Percentiles rank a stretch among this genome's conserved stretches.
Conservation (phyloP, 2,113 vertebrate species). For the Cyanistes caeruleus region DNA sequence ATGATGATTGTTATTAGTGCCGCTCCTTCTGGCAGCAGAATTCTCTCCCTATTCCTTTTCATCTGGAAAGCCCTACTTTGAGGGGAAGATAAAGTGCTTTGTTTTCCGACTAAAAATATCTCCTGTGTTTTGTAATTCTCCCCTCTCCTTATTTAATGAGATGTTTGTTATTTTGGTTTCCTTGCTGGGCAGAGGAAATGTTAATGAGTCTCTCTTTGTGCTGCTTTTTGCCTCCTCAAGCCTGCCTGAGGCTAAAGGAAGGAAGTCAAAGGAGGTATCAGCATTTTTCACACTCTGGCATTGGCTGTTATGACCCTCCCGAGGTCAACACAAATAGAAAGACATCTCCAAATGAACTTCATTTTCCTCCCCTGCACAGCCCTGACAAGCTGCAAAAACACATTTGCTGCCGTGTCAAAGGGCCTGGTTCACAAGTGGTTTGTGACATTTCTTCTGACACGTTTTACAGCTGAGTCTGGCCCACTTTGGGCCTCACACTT, state of each 20-base stretch:
- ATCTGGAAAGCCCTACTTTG: neutral
- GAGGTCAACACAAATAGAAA: neutral
- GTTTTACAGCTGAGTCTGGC: neutral
- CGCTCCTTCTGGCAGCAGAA: neutral
- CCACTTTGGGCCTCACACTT: neutral
- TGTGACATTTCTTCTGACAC: neutral
- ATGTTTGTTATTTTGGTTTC: neutral
- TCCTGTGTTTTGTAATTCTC: neutral
- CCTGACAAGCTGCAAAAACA: neutral
- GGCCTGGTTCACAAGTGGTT: neutral
- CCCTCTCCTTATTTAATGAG: neutral
- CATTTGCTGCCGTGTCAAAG: neutral
- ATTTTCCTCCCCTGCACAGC: neutral
- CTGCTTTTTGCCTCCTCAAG: neutral
- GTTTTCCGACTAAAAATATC: slow-evolving; percentile 18
- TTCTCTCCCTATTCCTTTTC: neutral
- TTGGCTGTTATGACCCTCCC: neutral
- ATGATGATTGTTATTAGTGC: neutral
- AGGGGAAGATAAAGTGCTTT: neutral
- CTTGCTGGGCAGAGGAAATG: neutral
- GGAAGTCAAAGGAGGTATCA: neutral
- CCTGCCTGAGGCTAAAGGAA: neutral
- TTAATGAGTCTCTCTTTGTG: neutral
- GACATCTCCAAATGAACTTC: neutral
- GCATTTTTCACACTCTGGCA: neutral